Evolutionary conservation across 2,888 invertebrate genomes (phyloP), one percentile per base, ranked within the genome.

Genomic region (Bombyx huttoni): DNA sequence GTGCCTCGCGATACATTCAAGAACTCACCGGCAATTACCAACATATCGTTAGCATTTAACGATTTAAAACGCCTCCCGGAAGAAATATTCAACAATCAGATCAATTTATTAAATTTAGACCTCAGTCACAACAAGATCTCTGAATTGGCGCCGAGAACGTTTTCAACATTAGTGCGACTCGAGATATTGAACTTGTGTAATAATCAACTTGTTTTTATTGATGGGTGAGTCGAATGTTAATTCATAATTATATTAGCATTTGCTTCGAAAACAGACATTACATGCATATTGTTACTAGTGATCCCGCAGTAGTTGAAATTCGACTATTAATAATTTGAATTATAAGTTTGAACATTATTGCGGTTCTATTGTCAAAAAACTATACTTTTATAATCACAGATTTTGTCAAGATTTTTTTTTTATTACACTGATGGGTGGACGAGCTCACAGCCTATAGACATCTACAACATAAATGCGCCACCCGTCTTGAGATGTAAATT

Each of bases 1-100:
- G 59, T 95, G 46, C 92, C 94, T 0, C 86, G 87, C 24, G 89
- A 93, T 67, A 70, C 93, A 13, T 92, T 95, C 63, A 82, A 82
- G 56, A 90, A 91, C 59, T 91, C 92, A 0, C 69, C 73, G 0
- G 81, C 81, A 49, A 72, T 95, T 46, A 85, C 76, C 1, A 90
- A 89, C 62, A 84, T 96, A 59, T 90, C 89, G 54, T 76, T 96
- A 53, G 83, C 89, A 34, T 82, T 88, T 50, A 95, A 93, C 67
- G 74, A 78, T 51, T 74, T 92, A 6, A 69, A 62, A 35, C 68
- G 65, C 3, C 72, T 96, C 52, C 93, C 94, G 0, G 81, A 78
- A 34, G 74, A 90, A 35, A 76, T 94, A 40, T 91, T 95, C 58
- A 89, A 88, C 33, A 91, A 92, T 65, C 90, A 92, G 70, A 82